Base-by-base conservation (phyloP, 2,888 invertebrate species). In the Oxycera nigricornis region DNA sequence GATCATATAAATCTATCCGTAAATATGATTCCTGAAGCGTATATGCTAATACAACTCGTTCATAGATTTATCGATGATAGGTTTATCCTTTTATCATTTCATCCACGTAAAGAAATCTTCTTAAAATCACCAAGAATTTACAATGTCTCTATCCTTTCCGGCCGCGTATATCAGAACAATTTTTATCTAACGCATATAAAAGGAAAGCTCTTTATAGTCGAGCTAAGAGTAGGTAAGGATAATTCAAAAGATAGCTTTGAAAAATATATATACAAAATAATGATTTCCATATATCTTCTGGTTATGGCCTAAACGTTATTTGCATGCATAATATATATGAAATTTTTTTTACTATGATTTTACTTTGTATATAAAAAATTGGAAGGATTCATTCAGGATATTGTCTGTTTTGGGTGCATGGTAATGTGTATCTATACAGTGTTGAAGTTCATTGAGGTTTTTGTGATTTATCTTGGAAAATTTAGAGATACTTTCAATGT, bases 1-100 rank as follows among this genome's bases (percentile, higher is more conserved):
- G n/a, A 17, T 22, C 20, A 59, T 28, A 59, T 28, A 59, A 28
- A 24, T 28, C 26, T 59, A 59, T 59, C 28, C 59, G 11, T 59
- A 59, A 59, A 59, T 59, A n/a, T 59, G 26, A 59, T 59, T 3
- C 17, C 2, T n/a, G 11, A 24, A 26, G 17, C 59, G 26, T 59
- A 22, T 28, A 59, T 59, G 28, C 59, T 59, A 59, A 59, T 59
- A 59, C 20, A 59, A 59, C 59, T 59, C 59, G 14, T 59, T 59
- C 59, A 59, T 59, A 59, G 59, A 59, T 59, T 59, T 59, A 59
- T 59, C 28, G 59, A 59, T 59, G 59, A 24, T 59, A 24, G 59
- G 59, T 28, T 59, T 28, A 59, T 59, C 28, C 59, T 59, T 59
- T 59, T 26, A 26, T 22, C 59, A 28, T 59, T 59, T 59, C 26